phyloP scores from a whole-genome alignment of 1,140 invertebrate species.

The Habropoda laboriosa region DNA sequence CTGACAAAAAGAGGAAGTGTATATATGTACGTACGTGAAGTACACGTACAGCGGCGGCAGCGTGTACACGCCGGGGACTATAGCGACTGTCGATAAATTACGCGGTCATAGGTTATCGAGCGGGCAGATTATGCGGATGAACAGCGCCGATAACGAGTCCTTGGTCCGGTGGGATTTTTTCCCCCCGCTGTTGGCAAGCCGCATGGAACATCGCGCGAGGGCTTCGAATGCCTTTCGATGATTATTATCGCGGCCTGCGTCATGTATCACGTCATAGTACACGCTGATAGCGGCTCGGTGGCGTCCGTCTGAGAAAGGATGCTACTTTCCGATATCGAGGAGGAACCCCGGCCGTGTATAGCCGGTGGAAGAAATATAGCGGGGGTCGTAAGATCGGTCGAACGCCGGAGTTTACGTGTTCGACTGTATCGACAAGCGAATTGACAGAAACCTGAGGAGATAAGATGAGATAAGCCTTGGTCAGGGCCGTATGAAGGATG shows the following conservation, averaged over 20 bases:
- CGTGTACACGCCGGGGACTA: neutral
- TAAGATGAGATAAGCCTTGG: too few relatives aligned
- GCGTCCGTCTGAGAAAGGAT: conserved; percentile 28
- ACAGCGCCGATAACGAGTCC: conserved; percentile 52
- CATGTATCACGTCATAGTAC: conserved; percentile 69
- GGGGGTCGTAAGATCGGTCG: too few relatives aligned
- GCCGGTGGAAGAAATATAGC: too few relatives aligned
- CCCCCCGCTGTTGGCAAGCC: conserved; percentile 12
- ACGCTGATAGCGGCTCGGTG: conserved; percentile 54
- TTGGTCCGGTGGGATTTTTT: conserved; percentile 27
- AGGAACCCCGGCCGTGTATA: conserved; percentile 41
- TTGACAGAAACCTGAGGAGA: too few relatives aligned
- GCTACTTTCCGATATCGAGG: conserved; percentile 38
- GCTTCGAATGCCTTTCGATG: conserved; percentile 60
- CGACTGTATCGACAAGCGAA: conserved; percentile 43
- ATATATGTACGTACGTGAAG: neutral
- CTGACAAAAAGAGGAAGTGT: conserved; percentile 20
- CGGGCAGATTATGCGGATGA: conserved; percentile 55
- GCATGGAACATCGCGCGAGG: conserved; percentile 29
- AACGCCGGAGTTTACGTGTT: too few relatives aligned
- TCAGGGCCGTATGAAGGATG: too few relatives aligned
- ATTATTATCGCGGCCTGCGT: conserved; percentile 63
- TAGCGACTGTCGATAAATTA: conserved; percentile 58
- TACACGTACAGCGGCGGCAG: too few relatives aligned
- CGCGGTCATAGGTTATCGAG: conserved; percentile 62